Conservation (phyloP, 2,888 invertebrate genomes). For the Carpatolechia fugitivella region DNA sequence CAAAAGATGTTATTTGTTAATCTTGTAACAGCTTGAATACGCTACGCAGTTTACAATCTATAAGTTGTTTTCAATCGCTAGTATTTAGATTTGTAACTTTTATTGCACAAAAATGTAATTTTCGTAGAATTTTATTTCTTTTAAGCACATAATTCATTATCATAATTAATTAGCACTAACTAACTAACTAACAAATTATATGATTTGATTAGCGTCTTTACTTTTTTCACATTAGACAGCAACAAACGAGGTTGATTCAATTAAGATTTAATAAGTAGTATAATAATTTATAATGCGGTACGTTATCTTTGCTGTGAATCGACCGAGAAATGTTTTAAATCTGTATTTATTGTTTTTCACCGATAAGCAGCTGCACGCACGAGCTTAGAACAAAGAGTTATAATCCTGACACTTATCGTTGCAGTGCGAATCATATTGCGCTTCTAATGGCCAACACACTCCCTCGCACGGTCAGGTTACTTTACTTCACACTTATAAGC, state of each 20-base stretch:
- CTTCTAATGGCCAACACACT: conserved; percentile 39
- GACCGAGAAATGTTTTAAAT: conserved; percentile 62
- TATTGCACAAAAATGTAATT: no score
- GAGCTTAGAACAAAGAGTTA: conserved; percentile 63
- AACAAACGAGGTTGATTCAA: conserved; percentile 26
- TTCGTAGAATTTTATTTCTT: neutral
- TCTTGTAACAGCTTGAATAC: neutral
- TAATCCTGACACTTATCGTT: conserved; percentile 56
- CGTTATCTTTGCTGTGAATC: conserved; percentile 42
- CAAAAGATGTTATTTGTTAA: conserved; percentile 22
- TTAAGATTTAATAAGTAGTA: conserved; percentile 36
- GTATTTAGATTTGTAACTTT: neutral
- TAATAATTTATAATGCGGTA: conserved; percentile 42
- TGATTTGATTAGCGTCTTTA: neutral
- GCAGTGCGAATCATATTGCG: conserved; percentile 51
- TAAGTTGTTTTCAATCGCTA: neutral
- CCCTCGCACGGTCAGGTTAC: conserved; percentile 47
- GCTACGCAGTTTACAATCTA: neutral
- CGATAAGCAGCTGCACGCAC: conserved; percentile 71
- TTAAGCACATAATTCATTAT: neutral
- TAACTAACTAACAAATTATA: neutral
- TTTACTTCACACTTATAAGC: conserved; percentile 49
- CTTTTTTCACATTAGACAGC: conserved; percentile 1
- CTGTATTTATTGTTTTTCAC: conserved; percentile 59
- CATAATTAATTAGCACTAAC: neutral